Percentiles rank a stretch among this genome's conserved stretches.
These are phyloP conservation scores for Rhabdomys dilectus DNA, from an alignment of 2,113 vertebrate species.

Conservation along the genomic window DNA sequence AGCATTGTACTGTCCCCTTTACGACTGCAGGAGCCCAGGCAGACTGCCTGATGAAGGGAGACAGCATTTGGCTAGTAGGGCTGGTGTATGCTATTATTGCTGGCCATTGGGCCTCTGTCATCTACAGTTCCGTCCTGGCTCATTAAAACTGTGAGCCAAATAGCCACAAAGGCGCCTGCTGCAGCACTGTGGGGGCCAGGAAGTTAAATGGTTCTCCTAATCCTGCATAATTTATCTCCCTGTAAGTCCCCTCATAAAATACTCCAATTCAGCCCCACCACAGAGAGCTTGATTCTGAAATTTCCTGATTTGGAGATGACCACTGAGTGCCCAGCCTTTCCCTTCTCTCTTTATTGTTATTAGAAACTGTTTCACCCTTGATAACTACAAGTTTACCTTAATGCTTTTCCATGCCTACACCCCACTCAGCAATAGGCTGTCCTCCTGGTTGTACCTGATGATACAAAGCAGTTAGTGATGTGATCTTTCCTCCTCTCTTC, in stretches of 20 bases:
- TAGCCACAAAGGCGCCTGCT: constrained; percentile 26
- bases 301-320: constrained; percentile 62
- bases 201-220: constrained; percentile 79
- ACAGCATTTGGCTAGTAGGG: constrained; percentile 78
- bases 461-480: constrained; percentile 62
- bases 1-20: constrained; percentile 69
- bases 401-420: constrained; percentile 54
- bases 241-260: constrained; percentile 70
- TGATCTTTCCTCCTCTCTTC: neutral
- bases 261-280: constrained; percentile 58
- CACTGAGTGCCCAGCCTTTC: constrained; percentile 29
- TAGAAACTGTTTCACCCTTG: constrained; percentile 78
- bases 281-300: constrained; percentile 48
- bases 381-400: constrained; percentile 14
- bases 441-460: constrained; percentile 75
- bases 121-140: constrained; percentile 73
- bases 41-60: constrained; percentile 39
- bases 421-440: constrained; percentile 73
- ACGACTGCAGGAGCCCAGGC: constrained; percentile 63
- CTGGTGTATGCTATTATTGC: constrained; percentile 64
- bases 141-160: constrained; percentile 72
- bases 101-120: constrained; percentile 73
- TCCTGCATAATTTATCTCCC: constrained; percentile 78
- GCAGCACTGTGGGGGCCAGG: constrained; percentile 63
- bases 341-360: constrained; percentile 64